Conservation (phyloP, 2,113 vertebrate genomes). For the Indri indri region DNA sequence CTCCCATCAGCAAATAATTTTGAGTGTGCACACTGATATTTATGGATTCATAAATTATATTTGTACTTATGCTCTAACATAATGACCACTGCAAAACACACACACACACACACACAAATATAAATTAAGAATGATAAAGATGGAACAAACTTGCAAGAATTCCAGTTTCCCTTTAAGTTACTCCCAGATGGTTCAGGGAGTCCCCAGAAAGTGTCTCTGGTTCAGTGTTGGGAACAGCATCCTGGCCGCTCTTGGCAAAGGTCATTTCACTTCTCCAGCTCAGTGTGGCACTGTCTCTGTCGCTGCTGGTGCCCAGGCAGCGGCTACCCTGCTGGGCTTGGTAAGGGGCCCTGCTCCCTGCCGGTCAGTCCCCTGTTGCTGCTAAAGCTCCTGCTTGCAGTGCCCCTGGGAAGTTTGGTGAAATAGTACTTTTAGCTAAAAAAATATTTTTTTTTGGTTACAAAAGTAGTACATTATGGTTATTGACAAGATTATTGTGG, state of each 20-base stretch:
- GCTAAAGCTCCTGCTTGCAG: background rate
- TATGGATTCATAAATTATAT: background rate
- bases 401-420: background rate
- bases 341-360: too few species aligned
- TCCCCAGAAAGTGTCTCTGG: background rate
- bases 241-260: background rate
- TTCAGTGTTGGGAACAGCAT: background rate
- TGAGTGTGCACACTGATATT: background rate
- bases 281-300: background rate
- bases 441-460: background rate
- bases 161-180: background rate
- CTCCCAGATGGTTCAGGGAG: background rate
- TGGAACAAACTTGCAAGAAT: background rate
- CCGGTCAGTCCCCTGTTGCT: background rate
- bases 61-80: background rate
- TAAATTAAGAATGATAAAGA: background rate
- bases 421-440: background rate
- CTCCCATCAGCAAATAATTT: background rate
- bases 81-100: background rate
- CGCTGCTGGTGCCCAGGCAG: rapidly evolving
- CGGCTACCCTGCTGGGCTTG: background rate
- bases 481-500: background rate
- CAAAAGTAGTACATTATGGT: background rate
- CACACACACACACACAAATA: background rate
- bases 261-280: background rate